These are phyloP conservation scores for Sciaenops ocellatus DNA, from an alignment of 2,797 vertebrate species.

Conservation along the genomic window DNA sequence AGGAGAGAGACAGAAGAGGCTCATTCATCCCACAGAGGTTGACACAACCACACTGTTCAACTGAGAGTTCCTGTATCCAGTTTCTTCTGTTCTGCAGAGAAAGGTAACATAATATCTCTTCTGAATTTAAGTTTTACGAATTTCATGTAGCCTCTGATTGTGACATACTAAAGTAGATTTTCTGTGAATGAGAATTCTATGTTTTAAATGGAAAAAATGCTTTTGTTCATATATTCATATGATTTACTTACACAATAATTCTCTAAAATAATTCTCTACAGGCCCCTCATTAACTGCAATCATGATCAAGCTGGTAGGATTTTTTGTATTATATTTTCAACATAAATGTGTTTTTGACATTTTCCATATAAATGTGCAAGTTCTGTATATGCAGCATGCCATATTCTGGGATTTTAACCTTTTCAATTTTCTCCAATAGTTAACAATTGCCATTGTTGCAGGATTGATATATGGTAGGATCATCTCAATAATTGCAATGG, in stretches of 20 bases:
- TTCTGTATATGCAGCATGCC: background rate
- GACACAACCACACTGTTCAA: no score
- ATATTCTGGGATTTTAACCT: background rate
- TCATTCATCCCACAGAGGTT: background rate
- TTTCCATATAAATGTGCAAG: background rate
- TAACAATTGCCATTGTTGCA: slow-evolving; percentile 26
- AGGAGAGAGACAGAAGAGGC: background rate
- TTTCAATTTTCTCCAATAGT: slow-evolving; percentile 19
- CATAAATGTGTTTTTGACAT: background rate
- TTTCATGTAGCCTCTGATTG: background rate
- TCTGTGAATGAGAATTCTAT: background rate
- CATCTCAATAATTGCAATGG: background rate
- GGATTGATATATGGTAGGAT: slow-evolving; percentile 58
- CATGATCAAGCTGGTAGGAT: slow-evolving; percentile 60
- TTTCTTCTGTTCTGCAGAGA: background rate
- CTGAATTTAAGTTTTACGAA: background rate
- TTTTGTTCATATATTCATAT: no score
- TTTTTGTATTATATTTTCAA: background rate
- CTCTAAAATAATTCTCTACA: background rate
- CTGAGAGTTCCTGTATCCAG: slow-evolving; percentile 11
- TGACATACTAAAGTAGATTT: background rate
- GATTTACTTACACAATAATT: no score
- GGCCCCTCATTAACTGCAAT: background rate
- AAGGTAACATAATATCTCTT: background rate
- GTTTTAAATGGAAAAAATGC: no score